Percentiles rank a stretch among this genome's conserved stretches.
Conservation (phyloP, 2,797 vertebrate genomes). For the Lerista edwardsae region DNA sequence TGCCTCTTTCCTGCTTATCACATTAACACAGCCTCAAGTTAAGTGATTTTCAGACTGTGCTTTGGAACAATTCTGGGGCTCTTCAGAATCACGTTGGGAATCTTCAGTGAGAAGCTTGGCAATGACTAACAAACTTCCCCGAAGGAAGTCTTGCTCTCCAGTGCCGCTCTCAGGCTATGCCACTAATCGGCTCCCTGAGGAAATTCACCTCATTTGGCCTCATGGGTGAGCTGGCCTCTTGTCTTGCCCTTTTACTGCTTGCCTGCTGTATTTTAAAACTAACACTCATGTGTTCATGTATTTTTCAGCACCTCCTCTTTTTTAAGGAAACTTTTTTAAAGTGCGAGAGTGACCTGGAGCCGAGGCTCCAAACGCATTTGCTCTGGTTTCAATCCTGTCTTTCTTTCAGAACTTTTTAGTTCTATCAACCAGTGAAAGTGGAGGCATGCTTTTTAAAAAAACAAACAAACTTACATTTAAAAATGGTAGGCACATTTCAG, state of each 20-base stretch:
- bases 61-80: too few relatives aligned
- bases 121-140: too few relatives aligned
- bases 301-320: neutral
- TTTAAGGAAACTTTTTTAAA: neutral
- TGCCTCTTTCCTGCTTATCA: too few relatives aligned
- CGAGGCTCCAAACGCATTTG: neutral
- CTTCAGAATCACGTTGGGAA: too few relatives aligned
- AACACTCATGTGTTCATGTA: neutral
- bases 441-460: neutral
- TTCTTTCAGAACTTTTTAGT: neutral
- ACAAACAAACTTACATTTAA: neutral
- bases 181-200: too few relatives aligned
- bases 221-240: neutral
- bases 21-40: too few relatives aligned
- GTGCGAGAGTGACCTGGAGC: neutral
- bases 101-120: too few relatives aligned
- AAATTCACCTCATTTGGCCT: too few relatives aligned
- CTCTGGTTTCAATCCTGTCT: constrained; percentile 52
- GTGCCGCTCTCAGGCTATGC: too few relatives aligned
- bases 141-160: too few relatives aligned
- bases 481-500: neutral
- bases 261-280: neutral
- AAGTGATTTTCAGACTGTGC: too few relatives aligned
- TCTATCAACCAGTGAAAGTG: neutral
- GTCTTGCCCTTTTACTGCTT: too few relatives aligned